A percentile compares a stretch with the other conserved stretches of the same genome.
These are phyloP conservation scores for Centruroides sculpturatus DNA, from an alignment of 1,140 invertebrate species.

Conservation along the genomic window DNA sequence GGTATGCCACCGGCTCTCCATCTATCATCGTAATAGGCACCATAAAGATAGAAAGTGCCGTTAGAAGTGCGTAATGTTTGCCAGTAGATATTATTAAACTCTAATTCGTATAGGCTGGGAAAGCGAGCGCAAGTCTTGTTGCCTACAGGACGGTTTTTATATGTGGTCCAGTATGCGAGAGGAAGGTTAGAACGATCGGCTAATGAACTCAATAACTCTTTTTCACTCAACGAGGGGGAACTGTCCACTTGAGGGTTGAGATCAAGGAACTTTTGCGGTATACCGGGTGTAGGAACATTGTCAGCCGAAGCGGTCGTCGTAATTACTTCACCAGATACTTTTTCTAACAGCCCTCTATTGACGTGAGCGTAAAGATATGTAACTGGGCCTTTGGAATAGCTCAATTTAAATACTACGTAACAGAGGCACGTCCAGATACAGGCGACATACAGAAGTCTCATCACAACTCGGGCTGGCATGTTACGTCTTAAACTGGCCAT, in stretches of 20 bases:
- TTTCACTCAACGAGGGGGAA: conserved; percentile 49
- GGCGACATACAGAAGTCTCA: conserved; percentile 20
- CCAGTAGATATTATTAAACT: conserved; percentile 87
- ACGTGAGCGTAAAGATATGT: conserved; percentile 16
- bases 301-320: not conserved
- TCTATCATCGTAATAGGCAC: conserved; percentile 72
- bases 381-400: conserved; percentile 15
- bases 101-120: conserved; percentile 53
- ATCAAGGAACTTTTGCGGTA: conserved; percentile 22
- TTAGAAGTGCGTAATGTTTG: conserved; percentile 62
- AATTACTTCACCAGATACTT: conserved; percentile 13
- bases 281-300: conserved; percentile 7
- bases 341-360: conserved; percentile 24
- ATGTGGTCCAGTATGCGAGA: conserved; percentile 17
- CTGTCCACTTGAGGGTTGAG: conserved; percentile 47
- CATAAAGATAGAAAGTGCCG: conserved; percentile 75
- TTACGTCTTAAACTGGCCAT: not conserved
- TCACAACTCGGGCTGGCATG: conserved; percentile 16
- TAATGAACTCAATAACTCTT: conserved; percentile 53
- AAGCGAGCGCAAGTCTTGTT: conserved; percentile 56
- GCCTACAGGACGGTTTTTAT: conserved; percentile 35
- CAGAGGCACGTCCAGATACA: conserved; percentile 27
- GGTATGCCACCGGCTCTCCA: conserved; percentile 58
- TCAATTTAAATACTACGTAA: conserved; percentile 21
- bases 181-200: conserved; percentile 22